These are phyloP conservation scores for Theretra japonica DNA, from an alignment of 2,888 invertebrate species.

Conservation along the genomic window DNA sequence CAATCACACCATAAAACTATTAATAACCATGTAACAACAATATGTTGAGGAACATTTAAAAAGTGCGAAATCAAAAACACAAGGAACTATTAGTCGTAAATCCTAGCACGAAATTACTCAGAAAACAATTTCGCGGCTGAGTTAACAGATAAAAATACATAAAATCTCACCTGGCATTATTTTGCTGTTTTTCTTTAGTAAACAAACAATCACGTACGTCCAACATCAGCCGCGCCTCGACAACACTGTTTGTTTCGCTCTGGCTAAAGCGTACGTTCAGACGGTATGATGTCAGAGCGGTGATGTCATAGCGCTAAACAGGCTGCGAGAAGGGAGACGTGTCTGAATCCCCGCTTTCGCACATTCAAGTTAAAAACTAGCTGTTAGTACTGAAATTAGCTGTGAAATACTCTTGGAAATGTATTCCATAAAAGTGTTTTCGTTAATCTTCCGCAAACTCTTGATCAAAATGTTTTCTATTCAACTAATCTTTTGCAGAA, in stretches of 20 bases:
- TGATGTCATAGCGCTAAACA: constrained; percentile 16
- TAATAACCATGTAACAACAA: constrained; percentile 7
- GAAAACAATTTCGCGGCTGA: background rate
- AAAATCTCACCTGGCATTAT: constrained; percentile 9
- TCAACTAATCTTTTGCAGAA: no score
- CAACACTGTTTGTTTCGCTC: background rate
- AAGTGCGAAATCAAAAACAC: background rate
- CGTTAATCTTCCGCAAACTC: no score
- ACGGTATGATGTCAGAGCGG: constrained; percentile 17
- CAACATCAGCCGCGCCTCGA: background rate
- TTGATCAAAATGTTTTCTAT: no score
- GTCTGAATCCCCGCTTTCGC: background rate
- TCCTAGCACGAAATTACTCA: background rate
- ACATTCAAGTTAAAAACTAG: background rate
- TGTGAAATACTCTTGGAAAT: no score
- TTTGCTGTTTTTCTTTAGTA: background rate
- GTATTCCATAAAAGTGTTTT: no score
- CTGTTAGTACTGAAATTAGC: background rate
- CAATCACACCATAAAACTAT: constrained; percentile 4
- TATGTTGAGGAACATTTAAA: constrained; percentile 12
- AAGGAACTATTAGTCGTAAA: background rate
- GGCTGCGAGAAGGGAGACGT: background rate
- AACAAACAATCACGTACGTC: background rate
- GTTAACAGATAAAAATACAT: background rate
- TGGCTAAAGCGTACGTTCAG: background rate